Evolutionary conservation across 2,888 invertebrate genomes (phyloP).

Genomic region (Allygus modestus): DNA sequence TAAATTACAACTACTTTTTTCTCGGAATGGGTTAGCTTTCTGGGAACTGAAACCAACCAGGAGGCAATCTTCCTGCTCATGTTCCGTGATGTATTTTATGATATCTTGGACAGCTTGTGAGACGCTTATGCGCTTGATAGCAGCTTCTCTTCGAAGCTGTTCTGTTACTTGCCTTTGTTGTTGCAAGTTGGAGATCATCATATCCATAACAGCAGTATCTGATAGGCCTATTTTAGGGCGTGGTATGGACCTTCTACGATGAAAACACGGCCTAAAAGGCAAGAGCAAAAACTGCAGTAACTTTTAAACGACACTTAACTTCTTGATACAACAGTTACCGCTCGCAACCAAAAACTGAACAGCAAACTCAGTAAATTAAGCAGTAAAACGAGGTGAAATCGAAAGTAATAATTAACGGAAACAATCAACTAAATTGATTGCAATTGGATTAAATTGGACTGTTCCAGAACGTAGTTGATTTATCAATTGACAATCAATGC

Average conservation of each 20-base stretch:
- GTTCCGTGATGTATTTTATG: conserved; percentile 92
- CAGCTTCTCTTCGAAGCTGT: conserved; percentile 94
- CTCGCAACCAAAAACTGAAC: background rate
- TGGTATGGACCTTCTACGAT: conserved; percentile 65
- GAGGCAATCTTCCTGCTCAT: conserved; percentile 95
- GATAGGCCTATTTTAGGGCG: conserved; percentile 88
- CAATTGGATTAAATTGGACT: background rate
- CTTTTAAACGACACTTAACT: background rate
- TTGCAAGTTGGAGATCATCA: conserved; percentile 95
- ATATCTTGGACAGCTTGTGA: conserved; percentile 96
- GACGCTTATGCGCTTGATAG: conserved; percentile 88
- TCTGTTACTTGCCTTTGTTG: conserved; percentile 96
- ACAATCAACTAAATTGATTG: background rate
- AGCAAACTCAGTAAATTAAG: background rate
- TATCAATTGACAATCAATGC: background rate
- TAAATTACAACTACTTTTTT: conserved; percentile 82
- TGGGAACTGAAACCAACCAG: conserved; percentile 96
- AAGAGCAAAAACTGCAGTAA: background rate
- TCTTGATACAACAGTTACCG: background rate
- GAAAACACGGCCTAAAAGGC: conserved; percentile 20
- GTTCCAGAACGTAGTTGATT: background rate
- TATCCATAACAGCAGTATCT: conserved; percentile 93
- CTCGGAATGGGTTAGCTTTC: conserved; percentile 96
- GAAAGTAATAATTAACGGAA: no score
- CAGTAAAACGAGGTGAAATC: background rate